Percentiles rank a stretch among this genome's conserved stretches.
Conservation (phyloP, 2,113 vertebrate genomes). For the Lethenteron reissneri region DNA sequence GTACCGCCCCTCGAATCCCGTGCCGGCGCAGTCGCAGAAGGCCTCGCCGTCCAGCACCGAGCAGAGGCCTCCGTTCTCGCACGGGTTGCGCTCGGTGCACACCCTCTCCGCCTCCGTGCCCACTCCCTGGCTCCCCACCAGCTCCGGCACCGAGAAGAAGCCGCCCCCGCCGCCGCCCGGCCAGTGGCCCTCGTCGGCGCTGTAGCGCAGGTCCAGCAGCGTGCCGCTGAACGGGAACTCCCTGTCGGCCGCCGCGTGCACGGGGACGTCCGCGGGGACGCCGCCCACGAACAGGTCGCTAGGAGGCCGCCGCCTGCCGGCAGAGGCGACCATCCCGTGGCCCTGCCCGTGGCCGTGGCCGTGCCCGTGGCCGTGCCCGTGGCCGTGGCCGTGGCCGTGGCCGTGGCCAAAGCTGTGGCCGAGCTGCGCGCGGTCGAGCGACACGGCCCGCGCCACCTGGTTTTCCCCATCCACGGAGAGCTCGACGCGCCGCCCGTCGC, state of each 20-base stretch:
- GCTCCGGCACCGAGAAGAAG: constrained; percentile 46
- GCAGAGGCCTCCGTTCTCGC: constrained; percentile 53
- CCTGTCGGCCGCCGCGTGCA: no score
- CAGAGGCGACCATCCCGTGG: no score
- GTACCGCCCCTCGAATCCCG: constrained; percentile 54
- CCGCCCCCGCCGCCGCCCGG: constrained; percentile 53
- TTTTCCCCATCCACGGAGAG: constrained; percentile 56
- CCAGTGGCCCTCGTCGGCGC: constrained; percentile 74
- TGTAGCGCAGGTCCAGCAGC: constrained; percentile 63
- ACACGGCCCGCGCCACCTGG: constrained; percentile 16
- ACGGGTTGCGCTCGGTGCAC: constrained; percentile 46
- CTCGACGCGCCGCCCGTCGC: constrained; percentile 40
- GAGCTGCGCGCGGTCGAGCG: no score
- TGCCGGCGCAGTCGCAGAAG: constrained; percentile 57
- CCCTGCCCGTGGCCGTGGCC: constrained; percentile 32
- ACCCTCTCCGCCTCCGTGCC: constrained; percentile 50
- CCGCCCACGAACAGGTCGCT: constrained; percentile 74
- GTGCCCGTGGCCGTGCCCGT: constrained; percentile 63
- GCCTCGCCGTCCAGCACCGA: constrained; percentile 45
- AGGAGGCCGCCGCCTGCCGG: no score
- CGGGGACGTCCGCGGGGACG: constrained; percentile 22
- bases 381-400: constrained; percentile 59
- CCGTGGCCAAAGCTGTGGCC: constrained; percentile 21
- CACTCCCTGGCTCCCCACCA: constrained; percentile 58
- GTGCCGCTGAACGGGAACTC: constrained; percentile 11